phyloP scores from a whole-genome alignment of 2,113 vertebrate species.

The Geococcyx californianus region DNA sequence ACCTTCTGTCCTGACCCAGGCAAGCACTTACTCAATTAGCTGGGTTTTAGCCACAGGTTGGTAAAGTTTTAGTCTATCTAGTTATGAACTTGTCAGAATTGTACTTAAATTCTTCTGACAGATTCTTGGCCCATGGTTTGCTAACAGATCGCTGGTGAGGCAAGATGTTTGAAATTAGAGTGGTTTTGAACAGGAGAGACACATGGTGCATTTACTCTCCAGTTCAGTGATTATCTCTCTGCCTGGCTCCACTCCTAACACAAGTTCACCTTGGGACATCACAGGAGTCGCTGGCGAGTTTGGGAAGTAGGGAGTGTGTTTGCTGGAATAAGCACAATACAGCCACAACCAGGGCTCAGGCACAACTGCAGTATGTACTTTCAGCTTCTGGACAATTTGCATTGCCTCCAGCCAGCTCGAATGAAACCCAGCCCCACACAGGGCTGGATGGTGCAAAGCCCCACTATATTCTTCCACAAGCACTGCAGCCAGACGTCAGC shows the following conservation, averaged over 20 bases:
- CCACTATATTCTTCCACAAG: fast-evolving
- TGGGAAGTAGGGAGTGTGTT: neutral
- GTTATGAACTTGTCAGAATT: constrained; percentile 44
- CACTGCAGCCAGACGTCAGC: neutral
- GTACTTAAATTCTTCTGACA: constrained; percentile 57
- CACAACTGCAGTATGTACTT: neutral
- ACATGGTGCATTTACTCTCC: constrained; percentile 39
- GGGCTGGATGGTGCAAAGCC: neutral
- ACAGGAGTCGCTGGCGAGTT: neutral
- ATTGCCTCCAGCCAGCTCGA: neutral
- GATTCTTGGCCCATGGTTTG: constrained; percentile 53
- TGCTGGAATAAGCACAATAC: neutral
- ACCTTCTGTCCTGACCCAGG: neutral
- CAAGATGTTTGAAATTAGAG: constrained; percentile 57
- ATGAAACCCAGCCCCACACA: neutral
- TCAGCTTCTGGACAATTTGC: neutral
- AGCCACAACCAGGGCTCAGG: neutral
- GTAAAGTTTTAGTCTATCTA: constrained; percentile 42
- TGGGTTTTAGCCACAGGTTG: constrained; percentile 6
- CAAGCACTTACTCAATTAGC: neutral
- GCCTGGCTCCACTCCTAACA: constrained; percentile 36
- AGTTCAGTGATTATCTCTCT: constrained; percentile 19
- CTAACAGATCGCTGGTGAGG: constrained; percentile 59
- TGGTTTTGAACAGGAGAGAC: constrained; percentile 47
- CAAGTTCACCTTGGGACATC: constrained; percentile 50